Conservation (phyloP, 2,113 vertebrate genomes). For the Platycercus adscitus region DNA sequence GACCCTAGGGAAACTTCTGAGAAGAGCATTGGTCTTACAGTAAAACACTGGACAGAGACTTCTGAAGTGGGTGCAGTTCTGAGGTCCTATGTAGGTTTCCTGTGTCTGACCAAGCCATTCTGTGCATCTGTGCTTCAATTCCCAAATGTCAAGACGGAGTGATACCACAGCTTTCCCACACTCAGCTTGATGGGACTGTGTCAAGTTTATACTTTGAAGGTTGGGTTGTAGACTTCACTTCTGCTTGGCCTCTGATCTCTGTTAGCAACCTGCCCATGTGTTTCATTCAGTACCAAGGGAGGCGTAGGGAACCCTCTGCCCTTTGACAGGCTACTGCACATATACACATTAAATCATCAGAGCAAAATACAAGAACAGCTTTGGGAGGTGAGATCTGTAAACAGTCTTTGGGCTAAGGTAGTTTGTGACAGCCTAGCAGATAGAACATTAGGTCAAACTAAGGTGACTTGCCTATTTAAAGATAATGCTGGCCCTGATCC, state of each 20-base stretch:
- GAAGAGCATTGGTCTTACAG: neutral
- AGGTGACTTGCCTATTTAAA: neutral
- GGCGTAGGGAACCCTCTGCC: neutral
- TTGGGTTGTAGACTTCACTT: neutral
- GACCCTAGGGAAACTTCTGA: neutral
- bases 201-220: neutral
- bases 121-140: neutral
- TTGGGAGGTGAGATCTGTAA: neutral
- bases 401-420: neutral
- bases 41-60: neutral
- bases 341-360: neutral
- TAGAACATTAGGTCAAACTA: neutral
- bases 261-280: neutral
- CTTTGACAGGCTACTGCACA: neutral
- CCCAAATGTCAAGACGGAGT: fast-evolving
- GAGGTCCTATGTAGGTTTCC: neutral
- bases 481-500: neutral
- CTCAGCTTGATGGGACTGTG: neutral
- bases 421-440: neutral
- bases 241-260: neutral
- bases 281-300: neutral
- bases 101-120: neutral
- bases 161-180: neutral
- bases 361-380: neutral
- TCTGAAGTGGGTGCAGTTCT: neutral